phyloP scores from a whole-genome alignment of 2,888 invertebrate genomes.

The Conchocele bisecta region DNA sequence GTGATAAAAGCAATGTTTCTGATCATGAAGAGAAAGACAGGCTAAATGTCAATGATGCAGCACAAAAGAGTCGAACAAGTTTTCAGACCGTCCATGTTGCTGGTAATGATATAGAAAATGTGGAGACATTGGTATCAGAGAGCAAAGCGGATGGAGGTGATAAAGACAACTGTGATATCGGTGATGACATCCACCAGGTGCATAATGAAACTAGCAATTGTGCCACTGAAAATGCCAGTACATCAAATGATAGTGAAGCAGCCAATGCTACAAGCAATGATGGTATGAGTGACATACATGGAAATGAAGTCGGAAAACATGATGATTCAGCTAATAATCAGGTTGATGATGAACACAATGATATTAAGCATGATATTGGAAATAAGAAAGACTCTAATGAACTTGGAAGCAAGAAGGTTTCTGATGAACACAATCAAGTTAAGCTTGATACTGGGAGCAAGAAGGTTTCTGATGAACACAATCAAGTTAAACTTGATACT shows the following conservation, averaged over 20 bases:
- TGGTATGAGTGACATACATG: too few species aligned
- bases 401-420: background rate
- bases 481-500: background rate
- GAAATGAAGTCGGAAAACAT: too few species aligned
- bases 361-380: background rate
- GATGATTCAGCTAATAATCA: too few species aligned
- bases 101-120: slow-evolving; percentile 51
- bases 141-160: background rate
- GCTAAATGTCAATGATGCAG: slow-evolving; percentile 35
- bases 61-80: slow-evolving; percentile 38
- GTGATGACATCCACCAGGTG: background rate
- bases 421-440: background rate
- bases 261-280: too few species aligned
- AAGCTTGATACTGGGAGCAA: background rate
- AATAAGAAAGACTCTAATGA: background rate
- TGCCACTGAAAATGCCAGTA: too few species aligned
- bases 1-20: too few species aligned
- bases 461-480: background rate
- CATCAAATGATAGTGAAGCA: too few species aligned
- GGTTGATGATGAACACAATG: background rate
- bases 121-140: slow-evolving; percentile 51
- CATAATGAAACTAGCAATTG: background rate
- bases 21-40: slow-evolving; percentile 5
- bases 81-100: slow-evolving; percentile 36
- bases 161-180: background rate